phyloP scores from a whole-genome alignment of 2,888 invertebrate species.

The Achlya flavicornis region DNA sequence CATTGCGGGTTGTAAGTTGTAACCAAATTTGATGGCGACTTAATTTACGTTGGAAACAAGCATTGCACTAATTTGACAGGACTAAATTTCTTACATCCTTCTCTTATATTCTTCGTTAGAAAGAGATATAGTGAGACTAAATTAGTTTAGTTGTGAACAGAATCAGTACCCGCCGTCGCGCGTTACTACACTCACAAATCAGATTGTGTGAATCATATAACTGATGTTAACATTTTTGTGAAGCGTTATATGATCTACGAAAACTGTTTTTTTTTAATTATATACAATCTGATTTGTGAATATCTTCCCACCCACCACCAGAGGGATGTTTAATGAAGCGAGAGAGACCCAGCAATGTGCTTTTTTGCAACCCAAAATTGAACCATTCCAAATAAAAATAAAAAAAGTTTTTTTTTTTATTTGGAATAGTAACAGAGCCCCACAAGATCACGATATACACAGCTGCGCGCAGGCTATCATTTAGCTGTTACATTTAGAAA shows the following conservation, averaged over 20 bases:
- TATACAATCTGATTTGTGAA: conserved; percentile 42
- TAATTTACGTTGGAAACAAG: too few species aligned
- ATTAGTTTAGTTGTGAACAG: too few species aligned
- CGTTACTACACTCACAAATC: conserved; percentile 49
- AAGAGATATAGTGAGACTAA: too few species aligned
- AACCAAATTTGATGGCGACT: too few species aligned
- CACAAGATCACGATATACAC: conserved; percentile 78
- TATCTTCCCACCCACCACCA: conserved; percentile 72
- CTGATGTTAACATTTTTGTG: neutral
- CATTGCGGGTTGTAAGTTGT: too few species aligned
- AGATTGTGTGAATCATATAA: conserved; percentile 30
- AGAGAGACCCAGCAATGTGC: conserved; percentile 67
- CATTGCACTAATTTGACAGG: too few species aligned
- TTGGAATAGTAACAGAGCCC: conserved; percentile 67
- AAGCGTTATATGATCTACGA: conserved; percentile 28
- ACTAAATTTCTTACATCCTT: too few species aligned
- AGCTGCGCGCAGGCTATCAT: conserved; percentile 78
- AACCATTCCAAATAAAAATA: conserved; percentile 52
- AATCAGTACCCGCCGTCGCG: conserved; percentile 50
- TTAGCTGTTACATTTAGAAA: conserved; percentile 72
- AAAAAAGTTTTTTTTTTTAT: conserved; percentile 35
- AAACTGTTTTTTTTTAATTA: conserved; percentile 11
- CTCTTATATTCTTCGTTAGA: too few species aligned
- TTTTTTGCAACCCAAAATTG: conserved; percentile 50
- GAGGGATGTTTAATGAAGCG: conserved; percentile 62